Conservation (phyloP, 1,140 invertebrate genomes). For the Aleiodes sp. region DNA sequence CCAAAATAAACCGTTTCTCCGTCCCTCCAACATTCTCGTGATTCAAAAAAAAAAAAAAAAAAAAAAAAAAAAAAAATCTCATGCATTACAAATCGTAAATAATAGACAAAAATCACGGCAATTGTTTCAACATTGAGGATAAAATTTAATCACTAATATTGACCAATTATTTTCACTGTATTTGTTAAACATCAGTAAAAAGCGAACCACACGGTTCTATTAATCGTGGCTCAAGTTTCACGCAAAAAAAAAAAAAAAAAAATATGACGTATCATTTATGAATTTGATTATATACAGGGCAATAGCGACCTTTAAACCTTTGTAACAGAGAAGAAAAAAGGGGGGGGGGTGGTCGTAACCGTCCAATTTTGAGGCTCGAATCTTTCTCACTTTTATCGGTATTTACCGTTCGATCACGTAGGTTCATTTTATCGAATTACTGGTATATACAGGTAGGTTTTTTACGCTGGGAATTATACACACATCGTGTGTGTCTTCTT, state of each 20-base stretch:
- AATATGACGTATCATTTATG: slow-evolving; percentile 6
- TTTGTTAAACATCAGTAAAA: background rate
- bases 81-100: background rate
- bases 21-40: too few species aligned
- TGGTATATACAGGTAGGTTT: slow-evolving; percentile 7
- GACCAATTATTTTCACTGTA: background rate
- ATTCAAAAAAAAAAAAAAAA: background rate
- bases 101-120: background rate
- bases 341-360: background rate
- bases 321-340: too few species aligned
- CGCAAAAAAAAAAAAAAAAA: background rate
- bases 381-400: slow-evolving; percentile 24
- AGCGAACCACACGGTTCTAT: slow-evolving; percentile 6
- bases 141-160: background rate
- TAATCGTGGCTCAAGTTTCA: slow-evolving; percentile 11
- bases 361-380: background rate
- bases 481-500: slow-evolving; percentile 1
- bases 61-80: background rate
- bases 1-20: too few species aligned
- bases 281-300: slow-evolving; percentile 8
- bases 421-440: slow-evolving; percentile 21
- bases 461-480: slow-evolving; percentile 5
- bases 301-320: background rate
- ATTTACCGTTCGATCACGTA: slow-evolving; percentile 23
- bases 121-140: background rate